Base-by-base conservation (phyloP, 1,140 invertebrate species). In the Calliopsis andreniformis region DNA sequence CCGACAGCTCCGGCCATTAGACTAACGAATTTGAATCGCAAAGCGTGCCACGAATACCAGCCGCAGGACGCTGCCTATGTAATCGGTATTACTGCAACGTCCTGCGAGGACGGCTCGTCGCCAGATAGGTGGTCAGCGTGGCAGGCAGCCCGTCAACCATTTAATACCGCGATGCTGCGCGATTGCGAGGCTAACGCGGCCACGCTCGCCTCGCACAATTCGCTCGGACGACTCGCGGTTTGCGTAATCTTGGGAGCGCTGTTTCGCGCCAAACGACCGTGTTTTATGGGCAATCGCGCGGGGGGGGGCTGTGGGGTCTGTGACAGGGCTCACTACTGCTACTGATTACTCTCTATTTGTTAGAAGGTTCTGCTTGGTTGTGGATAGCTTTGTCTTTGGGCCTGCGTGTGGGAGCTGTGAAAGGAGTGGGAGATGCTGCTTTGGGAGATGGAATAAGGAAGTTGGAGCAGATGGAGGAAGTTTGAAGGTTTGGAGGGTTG, bases 11-110 rank as follows among this genome's bases (percentile, higher is more conserved):
- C 43, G 42, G 18, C 66, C 73, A 69, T 76, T 76, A 76, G 73
- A 69, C 73, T 69, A 76, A 76, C 73, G 73, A 76, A 69, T 76
- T 76, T 76, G 73, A 76, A 76, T 76, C 73, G 73, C 64, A 69
- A 76, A 76, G 73, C 73, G 66, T 69, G 73, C 73, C 73, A 51
- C 56, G 73, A 76, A 76, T 76, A 76, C 72, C 58, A 28, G 20
- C 35, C 53, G 43, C 64, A 49, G 73, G 66, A 59, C 47, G 43
- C 45, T 32, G 30, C 30, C 49, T 7, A 39, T 42, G 30, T 58
- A 47, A 59, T 32, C 20, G 23, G 42, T 59, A 49, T 69, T 61
- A 51, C 45, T 6, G n/a, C n/a, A 30, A 68, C 55, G 42, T 58
- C 14, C 42, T 49, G 39, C 39, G 42, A 55, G 53, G 45, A 76